phyloP scores from a whole-genome alignment of 2,888 invertebrate species.

The Dicranocentrus wangi region DNA sequence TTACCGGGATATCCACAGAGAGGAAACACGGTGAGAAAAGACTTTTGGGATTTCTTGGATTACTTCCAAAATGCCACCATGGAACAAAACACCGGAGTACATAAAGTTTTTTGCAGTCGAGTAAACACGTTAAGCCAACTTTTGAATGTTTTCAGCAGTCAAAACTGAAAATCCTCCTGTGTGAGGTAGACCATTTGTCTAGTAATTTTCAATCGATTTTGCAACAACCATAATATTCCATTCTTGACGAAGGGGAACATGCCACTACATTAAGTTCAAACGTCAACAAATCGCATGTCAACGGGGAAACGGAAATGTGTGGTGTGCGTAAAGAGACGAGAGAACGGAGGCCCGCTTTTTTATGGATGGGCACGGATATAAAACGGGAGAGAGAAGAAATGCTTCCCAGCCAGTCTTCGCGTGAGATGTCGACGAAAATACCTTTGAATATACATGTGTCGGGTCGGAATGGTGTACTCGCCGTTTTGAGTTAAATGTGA shows the following conservation, averaged over 20 bases:
- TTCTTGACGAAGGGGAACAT: background rate
- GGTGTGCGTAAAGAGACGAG: background rate
- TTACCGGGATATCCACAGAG: slow-evolving; percentile 17
- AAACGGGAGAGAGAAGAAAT: slow-evolving; percentile 22
- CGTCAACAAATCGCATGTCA: slow-evolving; percentile 43
- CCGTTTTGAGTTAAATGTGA: background rate
- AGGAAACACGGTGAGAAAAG: background rate
- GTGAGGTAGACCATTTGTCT: slow-evolving; percentile 33
- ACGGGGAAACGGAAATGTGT: background rate
- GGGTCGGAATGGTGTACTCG: background rate
- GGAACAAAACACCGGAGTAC: slow-evolving; percentile 1
- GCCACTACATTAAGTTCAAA: slow-evolving; percentile 23
- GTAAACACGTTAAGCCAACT: slow-evolving; percentile 11
- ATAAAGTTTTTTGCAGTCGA: slow-evolving; percentile 2
- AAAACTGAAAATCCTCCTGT: slow-evolving; percentile 1
- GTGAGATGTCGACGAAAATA: slow-evolving; percentile 10
- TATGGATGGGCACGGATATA: no score
- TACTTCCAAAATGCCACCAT: slow-evolving; percentile 55
- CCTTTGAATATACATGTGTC: background rate
- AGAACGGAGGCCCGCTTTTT: no score
- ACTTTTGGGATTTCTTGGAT: slow-evolving; percentile 33
- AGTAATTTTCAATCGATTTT: slow-evolving; percentile 34
- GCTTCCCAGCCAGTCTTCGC: background rate
- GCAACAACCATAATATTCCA: background rate
- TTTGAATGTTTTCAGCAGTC: slow-evolving; percentile 15